Evolutionary conservation across 2,797 vertebrate species (phyloP).

Genomic region (Xiphophorus birchmanni): DNA sequence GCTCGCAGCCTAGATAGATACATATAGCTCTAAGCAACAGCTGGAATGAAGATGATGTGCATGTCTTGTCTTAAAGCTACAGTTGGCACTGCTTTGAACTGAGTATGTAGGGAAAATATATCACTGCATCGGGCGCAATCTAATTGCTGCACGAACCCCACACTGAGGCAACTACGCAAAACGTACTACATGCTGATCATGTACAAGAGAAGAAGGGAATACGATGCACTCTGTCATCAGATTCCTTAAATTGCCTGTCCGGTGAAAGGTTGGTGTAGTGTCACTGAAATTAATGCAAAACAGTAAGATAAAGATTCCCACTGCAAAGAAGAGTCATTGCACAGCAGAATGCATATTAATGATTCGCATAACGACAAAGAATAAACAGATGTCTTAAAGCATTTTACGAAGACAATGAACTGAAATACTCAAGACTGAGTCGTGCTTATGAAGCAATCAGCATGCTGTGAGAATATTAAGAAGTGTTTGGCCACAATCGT

Average conservation of each 20-base stretch:
- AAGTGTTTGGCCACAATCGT: slow-evolving; percentile 31
- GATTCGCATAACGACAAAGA: slow-evolving; percentile 14
- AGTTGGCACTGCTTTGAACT: slow-evolving; percentile 36
- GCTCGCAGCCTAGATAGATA: slow-evolving; percentile 57
- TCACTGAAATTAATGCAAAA: slow-evolving; percentile 60
- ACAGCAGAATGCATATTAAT: slow-evolving; percentile 4
- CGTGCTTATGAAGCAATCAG: slow-evolving; percentile 28
- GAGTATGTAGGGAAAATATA: slow-evolving; percentile 23
- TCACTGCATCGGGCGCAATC: slow-evolving; percentile 33
- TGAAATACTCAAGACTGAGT: slow-evolving; percentile 14
- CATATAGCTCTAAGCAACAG: slow-evolving; percentile 57
- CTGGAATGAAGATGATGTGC: slow-evolving; percentile 36
- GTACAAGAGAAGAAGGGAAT: slow-evolving; percentile 10
- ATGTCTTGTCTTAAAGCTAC: slow-evolving; percentile 19
- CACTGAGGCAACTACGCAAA: not conserved
- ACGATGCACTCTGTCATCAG: slow-evolving; percentile 3
- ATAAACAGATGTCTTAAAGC: slow-evolving; percentile 19
- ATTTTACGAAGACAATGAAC: slow-evolving; percentile 17
- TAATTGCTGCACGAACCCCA: slow-evolving; percentile 2
- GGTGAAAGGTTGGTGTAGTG: slow-evolving; percentile 60
- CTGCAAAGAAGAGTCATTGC: slow-evolving; percentile 45
- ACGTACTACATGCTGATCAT: slow-evolving; percentile 3
- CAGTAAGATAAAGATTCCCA: slow-evolving; percentile 21
- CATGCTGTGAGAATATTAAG: slow-evolving; percentile 24
- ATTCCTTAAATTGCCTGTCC: slow-evolving; percentile 39